A percentile compares a stretch with the other conserved stretches of the same genome.
These are phyloP conservation scores for Chloroceryle aenea DNA, from an alignment of 2,113 vertebrate species.

Conservation along the genomic window DNA sequence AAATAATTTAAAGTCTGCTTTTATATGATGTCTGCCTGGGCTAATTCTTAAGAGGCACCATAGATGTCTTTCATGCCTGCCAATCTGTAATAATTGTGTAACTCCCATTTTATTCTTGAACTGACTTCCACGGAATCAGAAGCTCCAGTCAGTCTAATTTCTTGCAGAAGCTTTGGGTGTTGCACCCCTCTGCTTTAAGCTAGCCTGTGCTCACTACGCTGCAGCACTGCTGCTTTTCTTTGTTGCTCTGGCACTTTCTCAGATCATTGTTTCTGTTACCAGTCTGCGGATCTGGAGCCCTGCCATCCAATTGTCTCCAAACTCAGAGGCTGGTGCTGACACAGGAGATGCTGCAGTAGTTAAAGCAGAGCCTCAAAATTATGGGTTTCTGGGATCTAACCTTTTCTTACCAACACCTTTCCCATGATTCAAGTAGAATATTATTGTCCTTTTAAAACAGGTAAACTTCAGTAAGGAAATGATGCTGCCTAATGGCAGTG, in stretches of 20 bases:
- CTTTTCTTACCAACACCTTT: background rate
- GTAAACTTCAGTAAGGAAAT: background rate
- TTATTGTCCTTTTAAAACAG: background rate
- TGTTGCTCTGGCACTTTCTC: background rate
- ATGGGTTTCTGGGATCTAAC: background rate
- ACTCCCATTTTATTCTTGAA: background rate
- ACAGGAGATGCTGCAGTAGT: background rate
- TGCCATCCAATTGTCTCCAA: background rate
- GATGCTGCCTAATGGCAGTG: background rate
- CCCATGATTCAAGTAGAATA: background rate
- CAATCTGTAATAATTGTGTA: background rate
- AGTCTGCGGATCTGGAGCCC: background rate
- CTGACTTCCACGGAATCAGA: background rate
- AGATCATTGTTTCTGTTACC: background rate
- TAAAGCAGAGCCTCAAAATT: background rate
- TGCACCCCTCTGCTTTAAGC: background rate
- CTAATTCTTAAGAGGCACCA: background rate
- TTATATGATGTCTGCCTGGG: background rate
- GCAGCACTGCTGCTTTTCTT: background rate
- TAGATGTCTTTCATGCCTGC: background rate
- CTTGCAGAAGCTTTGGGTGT: background rate
- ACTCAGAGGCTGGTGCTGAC: background rate
- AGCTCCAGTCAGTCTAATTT: background rate
- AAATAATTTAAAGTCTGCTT: constrained; percentile 30
- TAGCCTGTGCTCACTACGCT: background rate